Conservation (phyloP, 2,113 vertebrate genomes). For the Paracyprichromis sp. region DNA sequence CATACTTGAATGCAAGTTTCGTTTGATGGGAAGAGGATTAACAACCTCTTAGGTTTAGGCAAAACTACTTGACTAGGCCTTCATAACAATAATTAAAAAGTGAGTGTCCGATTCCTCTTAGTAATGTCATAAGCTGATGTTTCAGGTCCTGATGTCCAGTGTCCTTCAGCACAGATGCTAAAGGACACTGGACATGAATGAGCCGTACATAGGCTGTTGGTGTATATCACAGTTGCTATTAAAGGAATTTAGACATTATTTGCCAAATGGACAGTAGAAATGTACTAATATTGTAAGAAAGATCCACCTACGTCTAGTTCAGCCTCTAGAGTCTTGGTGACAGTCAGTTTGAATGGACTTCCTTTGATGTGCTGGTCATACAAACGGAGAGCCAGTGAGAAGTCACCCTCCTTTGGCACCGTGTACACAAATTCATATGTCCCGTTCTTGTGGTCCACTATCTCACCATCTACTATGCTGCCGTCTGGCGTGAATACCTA, state of each 20-base stretch:
- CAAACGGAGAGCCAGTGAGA: constrained; percentile 87
- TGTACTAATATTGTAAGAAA: rapidly evolving
- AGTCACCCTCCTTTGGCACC: constrained; percentile 90
- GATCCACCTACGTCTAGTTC: constrained; percentile 38
- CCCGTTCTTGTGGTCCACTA: constrained; percentile 94
- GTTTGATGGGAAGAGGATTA: not conserved
- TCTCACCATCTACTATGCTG: constrained; percentile 90
- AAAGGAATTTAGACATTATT: not conserved
- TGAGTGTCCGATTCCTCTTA: not conserved
- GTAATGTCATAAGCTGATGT: not conserved
- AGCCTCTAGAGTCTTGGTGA: constrained; percentile 76
- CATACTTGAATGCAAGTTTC: rapidly evolving
- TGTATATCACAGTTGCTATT: not conserved
- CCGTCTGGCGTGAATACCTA: constrained; percentile 89
- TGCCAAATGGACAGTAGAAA: not conserved
- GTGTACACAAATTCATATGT: constrained; percentile 93
- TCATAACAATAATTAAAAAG: not conserved
- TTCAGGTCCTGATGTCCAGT: not conserved
- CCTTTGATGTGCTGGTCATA: constrained; percentile 97
- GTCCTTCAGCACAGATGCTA: not conserved
- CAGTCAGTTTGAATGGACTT: constrained; percentile 90
- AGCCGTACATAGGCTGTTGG: rapidly evolving
- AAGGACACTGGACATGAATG: not conserved
- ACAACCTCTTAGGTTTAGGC: not conserved
- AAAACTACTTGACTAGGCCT: not conserved